Conservation (phyloP, 2,888 invertebrate species). For the Pachydiplax longipennis region DNA sequence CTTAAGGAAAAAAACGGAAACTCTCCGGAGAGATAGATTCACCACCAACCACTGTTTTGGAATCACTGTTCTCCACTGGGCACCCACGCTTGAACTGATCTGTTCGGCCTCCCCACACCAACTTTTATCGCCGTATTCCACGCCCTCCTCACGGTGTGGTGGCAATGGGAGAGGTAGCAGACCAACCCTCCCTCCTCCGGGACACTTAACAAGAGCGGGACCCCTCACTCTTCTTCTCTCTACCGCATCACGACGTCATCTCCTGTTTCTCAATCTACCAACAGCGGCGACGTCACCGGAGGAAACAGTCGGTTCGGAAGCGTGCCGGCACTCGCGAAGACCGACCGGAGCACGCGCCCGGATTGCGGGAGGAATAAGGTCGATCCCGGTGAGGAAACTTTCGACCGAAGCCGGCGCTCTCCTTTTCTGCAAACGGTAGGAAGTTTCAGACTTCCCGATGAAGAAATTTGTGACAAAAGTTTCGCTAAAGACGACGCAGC, state of each 20-base stretch:
- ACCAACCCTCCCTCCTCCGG: neutral
- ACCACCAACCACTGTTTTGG: neutral
- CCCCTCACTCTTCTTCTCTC: neutral
- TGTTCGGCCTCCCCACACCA: conserved; percentile 5
- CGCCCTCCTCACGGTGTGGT: neutral
- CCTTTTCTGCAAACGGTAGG: too few species aligned
- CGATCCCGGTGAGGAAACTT: neutral
- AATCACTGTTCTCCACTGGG: conserved; percentile 8
- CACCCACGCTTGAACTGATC: conserved; percentile 36
- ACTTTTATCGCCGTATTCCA: conserved; percentile 5
- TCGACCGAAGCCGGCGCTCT: too few species aligned
- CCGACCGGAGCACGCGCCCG: neutral
- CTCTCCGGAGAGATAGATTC: neutral
- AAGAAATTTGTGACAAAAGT: too few species aligned
- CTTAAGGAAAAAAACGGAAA: neutral
- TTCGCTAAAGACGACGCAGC: too few species aligned
- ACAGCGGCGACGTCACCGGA: neutral
- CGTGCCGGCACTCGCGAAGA: neutral
- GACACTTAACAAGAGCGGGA: neutral
- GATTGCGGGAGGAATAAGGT: neutral
- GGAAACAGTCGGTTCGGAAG: too few species aligned
- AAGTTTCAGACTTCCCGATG: too few species aligned
- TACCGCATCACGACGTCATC: neutral
- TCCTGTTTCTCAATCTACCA: conserved; percentile 8
- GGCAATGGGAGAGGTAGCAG: neutral